Evolutionary conservation across 2,888 invertebrate species (phyloP), one percentile per base, ranked within the genome.

Genomic region (Ephialtes manifestator): DNA sequence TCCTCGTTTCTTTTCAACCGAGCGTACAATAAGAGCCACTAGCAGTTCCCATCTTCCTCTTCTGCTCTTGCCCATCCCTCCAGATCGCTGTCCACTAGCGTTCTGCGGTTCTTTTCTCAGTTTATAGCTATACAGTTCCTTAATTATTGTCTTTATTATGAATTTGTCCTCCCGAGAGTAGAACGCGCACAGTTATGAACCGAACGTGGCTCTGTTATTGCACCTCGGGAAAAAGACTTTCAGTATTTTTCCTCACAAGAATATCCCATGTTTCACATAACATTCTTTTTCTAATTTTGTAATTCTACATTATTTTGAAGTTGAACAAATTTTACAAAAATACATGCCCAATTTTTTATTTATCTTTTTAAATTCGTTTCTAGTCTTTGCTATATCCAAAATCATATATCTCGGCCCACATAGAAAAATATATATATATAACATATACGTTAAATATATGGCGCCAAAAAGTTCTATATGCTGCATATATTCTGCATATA

Each of bases 121-220:
- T 55, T 65, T 74, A 71, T 81, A 85, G 84, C 87, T 88, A 85
- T 88, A 88, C 88, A 86, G 89, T 89, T 87, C 87, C 90, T 92
- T 92, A 92, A 93, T 93, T 93, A 93, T 92, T 92, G 91, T 90
- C 91, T 91, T 92, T 92, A 93, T 93, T 92, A 93, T 92, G 89
- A 92, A 91, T 92, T 91, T 89, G 90, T 91, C 91, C 90, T 90
- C 88, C 89, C 10, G 83, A 88, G 81, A 88, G 85, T 85, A 86
- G 87, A 88, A 28, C 18, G 31, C n/a, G 76, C 39, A 35, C 53
- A 39, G 51, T 71, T 72, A 53, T 31, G 24, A 48, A 67, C 68
- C 48, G 24, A 11, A 39, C 48, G 15, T n/a, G 74, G 53, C 72
- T 24, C 81, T 70, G 84, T 84, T 58, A 84, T 63, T 39, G 79